phyloP scores from a whole-genome alignment of 2,113 vertebrate genomes.

The Hemicordylus capensis region DNA sequence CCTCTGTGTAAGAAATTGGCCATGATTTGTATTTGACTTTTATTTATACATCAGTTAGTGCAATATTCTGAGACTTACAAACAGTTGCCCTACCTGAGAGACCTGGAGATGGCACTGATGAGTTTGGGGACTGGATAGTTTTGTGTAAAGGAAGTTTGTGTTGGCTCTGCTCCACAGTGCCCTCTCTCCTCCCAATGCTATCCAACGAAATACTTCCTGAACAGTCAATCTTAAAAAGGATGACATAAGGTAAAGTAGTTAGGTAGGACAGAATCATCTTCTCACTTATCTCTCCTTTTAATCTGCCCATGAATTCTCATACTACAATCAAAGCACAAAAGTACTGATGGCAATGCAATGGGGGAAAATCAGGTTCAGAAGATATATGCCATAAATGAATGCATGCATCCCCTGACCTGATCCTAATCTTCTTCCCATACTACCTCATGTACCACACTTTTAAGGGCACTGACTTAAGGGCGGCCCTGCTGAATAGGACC shows the following conservation, averaged over 20 bases:
- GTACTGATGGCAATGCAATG: not conserved
- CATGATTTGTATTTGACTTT: not conserved
- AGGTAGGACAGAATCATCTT: not conserved
- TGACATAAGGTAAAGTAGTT: constrained; percentile 1
- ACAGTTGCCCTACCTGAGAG: constrained; percentile 68
- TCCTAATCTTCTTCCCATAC: not conserved
- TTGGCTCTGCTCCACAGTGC: constrained; percentile 67
- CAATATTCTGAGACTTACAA: not conserved
- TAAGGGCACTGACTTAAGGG: no score
- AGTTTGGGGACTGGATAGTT: constrained; percentile 82
- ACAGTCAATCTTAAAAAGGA: constrained; percentile 80
- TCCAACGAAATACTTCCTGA: constrained; percentile 79
- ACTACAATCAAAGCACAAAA: not conserved
- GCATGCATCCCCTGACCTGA: not conserved
- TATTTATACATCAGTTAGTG: not conserved
- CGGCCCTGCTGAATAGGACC: no score
- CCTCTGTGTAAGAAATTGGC: not conserved
- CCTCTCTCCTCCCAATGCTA: constrained; percentile 71
- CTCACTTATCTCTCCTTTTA: not conserved
- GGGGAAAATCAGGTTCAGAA: not conserved
- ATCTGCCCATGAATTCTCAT: not conserved
- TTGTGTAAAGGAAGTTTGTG: constrained; percentile 74
- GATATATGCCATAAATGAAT: not conserved
- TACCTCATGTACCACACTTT: not conserved
- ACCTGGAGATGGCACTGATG: constrained; percentile 82